Evolutionary conservation across 1,140 invertebrate species (phyloP).

Genomic region (Pararge aegeria): DNA sequence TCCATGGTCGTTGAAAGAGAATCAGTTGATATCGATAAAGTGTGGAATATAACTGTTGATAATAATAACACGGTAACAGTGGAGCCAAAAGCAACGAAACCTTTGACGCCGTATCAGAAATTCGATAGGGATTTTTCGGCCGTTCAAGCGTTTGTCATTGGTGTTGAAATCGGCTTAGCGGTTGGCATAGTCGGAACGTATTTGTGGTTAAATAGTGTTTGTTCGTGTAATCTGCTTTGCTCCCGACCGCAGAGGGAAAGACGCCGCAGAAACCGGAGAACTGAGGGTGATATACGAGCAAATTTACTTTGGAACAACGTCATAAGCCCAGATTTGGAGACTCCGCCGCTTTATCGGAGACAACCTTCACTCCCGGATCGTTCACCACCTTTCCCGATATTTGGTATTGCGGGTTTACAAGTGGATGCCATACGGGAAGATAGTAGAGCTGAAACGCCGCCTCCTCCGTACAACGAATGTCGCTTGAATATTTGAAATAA

Average conservation of each 20-base stretch:
- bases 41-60: slow-evolving; percentile 65
- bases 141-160: slow-evolving; percentile 65
- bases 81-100: slow-evolving; percentile 28
- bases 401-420: slow-evolving; percentile 38
- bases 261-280: slow-evolving; percentile 43
- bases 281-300: slow-evolving; percentile 58
- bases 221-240: slow-evolving; percentile 50
- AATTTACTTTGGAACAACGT: slow-evolving; percentile 64
- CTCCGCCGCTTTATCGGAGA: slow-evolving; percentile 60
- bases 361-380: slow-evolving; percentile 54
- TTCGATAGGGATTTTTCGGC: slow-evolving; percentile 70
- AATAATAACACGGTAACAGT: slow-evolving; percentile 34
- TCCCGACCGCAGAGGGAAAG: slow-evolving; percentile 35
- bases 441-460: slow-evolving; percentile 60
- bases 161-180: slow-evolving; percentile 65
- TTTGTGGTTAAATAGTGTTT: slow-evolving; percentile 62
- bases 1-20: slow-evolving; percentile 40
- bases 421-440: slow-evolving; percentile 44
- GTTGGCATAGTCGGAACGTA: slow-evolving; percentile 69
- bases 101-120: slow-evolving; percentile 58
- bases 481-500: slow-evolving; percentile 20
- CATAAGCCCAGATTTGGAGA: slow-evolving; percentile 59
- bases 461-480: slow-evolving; percentile 70
- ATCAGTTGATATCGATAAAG: slow-evolving; percentile 50
- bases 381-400: slow-evolving; percentile 36